Conservation (phyloP, 2,888 invertebrate species). For the Ormyrus pomaceus region DNA sequence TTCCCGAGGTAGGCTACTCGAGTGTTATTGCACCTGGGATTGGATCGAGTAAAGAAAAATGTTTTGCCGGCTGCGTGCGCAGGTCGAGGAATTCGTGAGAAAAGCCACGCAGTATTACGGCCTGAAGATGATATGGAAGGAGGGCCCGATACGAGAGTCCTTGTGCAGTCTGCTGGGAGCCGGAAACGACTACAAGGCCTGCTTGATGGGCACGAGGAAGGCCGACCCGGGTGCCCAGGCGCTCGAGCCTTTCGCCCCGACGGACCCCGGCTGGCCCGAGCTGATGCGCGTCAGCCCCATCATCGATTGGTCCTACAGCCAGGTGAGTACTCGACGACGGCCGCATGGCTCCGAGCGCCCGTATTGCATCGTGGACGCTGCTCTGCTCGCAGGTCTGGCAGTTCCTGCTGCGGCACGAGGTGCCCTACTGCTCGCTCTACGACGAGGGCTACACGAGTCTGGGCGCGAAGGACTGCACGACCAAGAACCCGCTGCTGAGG, state of each 20-base stretch:
- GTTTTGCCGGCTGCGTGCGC: background rate
- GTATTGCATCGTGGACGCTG: background rate
- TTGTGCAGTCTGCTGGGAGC: conserved; percentile 82
- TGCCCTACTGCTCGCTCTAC: conserved; percentile 95
- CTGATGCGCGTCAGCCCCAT: conserved; percentile 93
- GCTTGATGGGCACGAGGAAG: conserved; percentile 93
- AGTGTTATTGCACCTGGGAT: too few species aligned
- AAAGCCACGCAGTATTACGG: conserved; percentile 84
- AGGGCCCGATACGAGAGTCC: conserved; percentile 84
- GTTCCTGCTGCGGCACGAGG: conserved; percentile 85
- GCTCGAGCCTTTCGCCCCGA: conserved; percentile 85
- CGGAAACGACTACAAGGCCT: conserved; percentile 83
- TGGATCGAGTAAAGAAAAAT: too few species aligned
- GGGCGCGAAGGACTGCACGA: conserved; percentile 66
- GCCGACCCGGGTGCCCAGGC: conserved; percentile 90
- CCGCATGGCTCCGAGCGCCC: too few species aligned
- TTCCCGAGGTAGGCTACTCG: conserved; percentile 80
- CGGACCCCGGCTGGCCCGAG: conserved; percentile 94
- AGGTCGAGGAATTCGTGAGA: conserved; percentile 88
- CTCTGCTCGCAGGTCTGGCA: conserved; percentile 83
- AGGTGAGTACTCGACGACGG: conserved; percentile 69
- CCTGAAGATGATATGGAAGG: conserved; percentile 82
- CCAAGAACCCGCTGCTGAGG: conserved; percentile 69
- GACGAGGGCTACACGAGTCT: conserved; percentile 84
- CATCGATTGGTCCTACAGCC: conserved; percentile 93